These are phyloP conservation scores for Alligator mississippiensis DNA, from an alignment of 2,113 vertebrate genomes.

Conservation along the genomic window DNA sequence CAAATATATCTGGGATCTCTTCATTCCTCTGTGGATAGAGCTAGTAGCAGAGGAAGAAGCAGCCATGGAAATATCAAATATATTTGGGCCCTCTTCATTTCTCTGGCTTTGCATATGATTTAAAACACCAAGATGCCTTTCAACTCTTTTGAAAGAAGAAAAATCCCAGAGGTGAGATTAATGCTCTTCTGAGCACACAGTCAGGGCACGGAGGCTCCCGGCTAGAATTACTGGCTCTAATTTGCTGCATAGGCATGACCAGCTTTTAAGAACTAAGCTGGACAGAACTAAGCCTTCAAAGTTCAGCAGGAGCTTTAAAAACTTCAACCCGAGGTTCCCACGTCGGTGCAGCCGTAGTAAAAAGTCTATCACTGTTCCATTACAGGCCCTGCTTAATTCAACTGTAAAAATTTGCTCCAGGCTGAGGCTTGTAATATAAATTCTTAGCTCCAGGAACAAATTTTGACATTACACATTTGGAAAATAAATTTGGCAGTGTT, in stretches of 20 bases:
- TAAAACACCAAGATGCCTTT: constrained; percentile 19
- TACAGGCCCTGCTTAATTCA: constrained; percentile 31
- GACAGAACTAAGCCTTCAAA: not conserved
- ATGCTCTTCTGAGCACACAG: not conserved
- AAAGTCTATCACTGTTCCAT: constrained; percentile 27
- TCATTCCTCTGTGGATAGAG: not conserved
- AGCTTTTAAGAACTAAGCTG: not conserved
- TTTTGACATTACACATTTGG: constrained; percentile 56
- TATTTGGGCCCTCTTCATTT: not conserved
- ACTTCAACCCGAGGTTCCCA: not conserved
- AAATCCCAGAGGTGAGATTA: not conserved
- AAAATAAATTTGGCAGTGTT: constrained; percentile 61
- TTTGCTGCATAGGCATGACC: not conserved
- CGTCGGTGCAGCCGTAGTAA: constrained; percentile 8
- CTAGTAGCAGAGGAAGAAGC: not conserved
- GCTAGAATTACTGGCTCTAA: not conserved
- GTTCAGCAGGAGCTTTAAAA: not conserved
- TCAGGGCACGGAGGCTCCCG: not conserved
- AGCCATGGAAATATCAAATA: not conserved
- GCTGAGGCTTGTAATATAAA: constrained; percentile 36
- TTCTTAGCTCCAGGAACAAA: constrained; percentile 42
- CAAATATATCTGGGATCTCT: not conserved
- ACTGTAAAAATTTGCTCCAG: constrained; percentile 43
- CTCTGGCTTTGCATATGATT: constrained; percentile 23
- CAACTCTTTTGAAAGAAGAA: constrained; percentile 27